A percentile compares a stretch with the other conserved stretches of the same genome.
These are phyloP conservation scores for Ostrea edulis DNA, from an alignment of 1,140 invertebrate genomes.

Conservation along the genomic window DNA sequence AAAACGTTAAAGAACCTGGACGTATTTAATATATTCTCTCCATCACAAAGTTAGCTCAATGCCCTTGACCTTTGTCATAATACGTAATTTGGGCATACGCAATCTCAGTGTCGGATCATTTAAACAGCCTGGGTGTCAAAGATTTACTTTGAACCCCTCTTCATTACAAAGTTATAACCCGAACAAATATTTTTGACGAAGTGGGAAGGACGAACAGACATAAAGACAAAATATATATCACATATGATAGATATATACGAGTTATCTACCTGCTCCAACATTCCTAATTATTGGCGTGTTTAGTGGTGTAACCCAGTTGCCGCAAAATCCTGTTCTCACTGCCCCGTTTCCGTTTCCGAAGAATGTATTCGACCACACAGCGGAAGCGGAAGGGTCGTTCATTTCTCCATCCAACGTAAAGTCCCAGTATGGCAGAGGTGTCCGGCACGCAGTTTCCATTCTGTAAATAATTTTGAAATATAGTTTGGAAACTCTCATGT, in stretches of 20 bases:
- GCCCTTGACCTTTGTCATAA: too few species aligned
- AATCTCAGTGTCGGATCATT: too few species aligned
- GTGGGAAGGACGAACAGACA: too few species aligned
- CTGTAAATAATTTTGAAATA: conserved; percentile 46
- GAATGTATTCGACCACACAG: conserved; percentile 73
- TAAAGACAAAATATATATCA: too few species aligned
- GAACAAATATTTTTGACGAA: too few species aligned
- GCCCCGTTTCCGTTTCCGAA: conserved; percentile 77
- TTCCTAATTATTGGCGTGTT: conserved; percentile 56
- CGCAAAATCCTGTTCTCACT: conserved; percentile 77
- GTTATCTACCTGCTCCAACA: conserved; percentile 38
- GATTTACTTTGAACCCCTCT: too few species aligned
- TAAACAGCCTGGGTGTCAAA: too few species aligned
- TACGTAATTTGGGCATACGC: too few species aligned
- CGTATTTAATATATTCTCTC: too few species aligned
- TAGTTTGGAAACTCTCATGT: not conserved
- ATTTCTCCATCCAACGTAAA: conserved; percentile 73
- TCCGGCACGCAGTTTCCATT: conserved; percentile 62
- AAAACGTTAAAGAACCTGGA: too few species aligned
- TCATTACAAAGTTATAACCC: too few species aligned
- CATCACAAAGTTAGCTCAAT: too few species aligned
- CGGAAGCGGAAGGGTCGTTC: conserved; percentile 71
- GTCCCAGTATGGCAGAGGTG: conserved; percentile 79
- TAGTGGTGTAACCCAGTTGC: conserved; percentile 59
- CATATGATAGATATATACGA: not conserved